Evolutionary conservation across 1,140 invertebrate genomes (phyloP).

Genomic region (Ips typographus): DNA sequence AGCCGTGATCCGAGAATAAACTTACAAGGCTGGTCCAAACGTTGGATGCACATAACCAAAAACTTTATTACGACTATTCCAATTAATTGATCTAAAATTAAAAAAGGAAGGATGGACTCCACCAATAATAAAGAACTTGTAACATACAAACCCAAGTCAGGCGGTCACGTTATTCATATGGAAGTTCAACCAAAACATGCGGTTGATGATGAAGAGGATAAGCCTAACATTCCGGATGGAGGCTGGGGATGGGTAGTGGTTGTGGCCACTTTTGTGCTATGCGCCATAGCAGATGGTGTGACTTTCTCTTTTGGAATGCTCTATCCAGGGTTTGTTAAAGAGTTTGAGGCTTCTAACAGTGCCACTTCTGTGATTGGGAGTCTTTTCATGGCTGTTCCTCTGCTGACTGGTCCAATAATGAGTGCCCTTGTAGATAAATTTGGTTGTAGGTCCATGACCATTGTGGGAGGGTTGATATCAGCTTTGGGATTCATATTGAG

Average conservation of each 20-base stretch:
- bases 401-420: conserved; percentile 83
- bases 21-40: conserved; percentile 43
- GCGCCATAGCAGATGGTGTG: conserved; percentile 89
- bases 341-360: conserved; percentile 79
- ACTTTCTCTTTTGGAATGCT: conserved; percentile 91
- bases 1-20: conserved; percentile 42
- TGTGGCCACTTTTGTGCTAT: conserved; percentile 78
- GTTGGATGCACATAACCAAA: conserved; percentile 40
- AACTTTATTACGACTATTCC: conserved; percentile 22
- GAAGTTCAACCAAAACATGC: neutral
- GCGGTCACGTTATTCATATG: neutral
- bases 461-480: conserved; percentile 75
- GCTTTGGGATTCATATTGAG: conserved; percentile 77
- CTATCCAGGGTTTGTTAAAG: conserved; percentile 79
- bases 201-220: conserved; percentile 9
- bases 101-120: too few relatives aligned
- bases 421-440: conserved; percentile 85
- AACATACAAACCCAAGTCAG: too few relatives aligned
- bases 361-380: conserved; percentile 88
- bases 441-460: conserved; percentile 83
- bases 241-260: conserved; percentile 91
- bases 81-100: conserved; percentile 24
- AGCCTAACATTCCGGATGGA: conserved; percentile 65
- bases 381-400: conserved; percentile 83
- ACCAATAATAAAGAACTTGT: too few relatives aligned